Evolutionary conservation across 2,113 vertebrate genomes (phyloP).

Genomic region (Platichthys flesus): DNA sequence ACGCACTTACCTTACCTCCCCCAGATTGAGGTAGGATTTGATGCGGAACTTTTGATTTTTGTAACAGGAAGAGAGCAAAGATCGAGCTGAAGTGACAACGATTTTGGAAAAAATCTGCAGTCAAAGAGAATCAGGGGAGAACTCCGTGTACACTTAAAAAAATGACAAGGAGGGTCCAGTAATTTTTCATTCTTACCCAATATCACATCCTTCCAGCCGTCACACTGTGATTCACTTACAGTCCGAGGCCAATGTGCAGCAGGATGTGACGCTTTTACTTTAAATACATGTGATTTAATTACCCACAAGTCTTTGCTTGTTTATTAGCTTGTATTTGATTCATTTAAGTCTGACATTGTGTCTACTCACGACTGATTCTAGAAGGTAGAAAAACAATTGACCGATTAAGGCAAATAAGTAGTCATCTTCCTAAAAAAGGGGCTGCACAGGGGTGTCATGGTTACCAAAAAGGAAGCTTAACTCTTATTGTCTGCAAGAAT

Average conservation of each 20-base stretch:
- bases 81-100: background rate
- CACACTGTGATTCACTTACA: slow-evolving; percentile 11
- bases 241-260: background rate
- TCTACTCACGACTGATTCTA: too few relatives aligned
- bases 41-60: slow-evolving; percentile 33
- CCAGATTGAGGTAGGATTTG: slow-evolving; percentile 1
- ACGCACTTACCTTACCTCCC: slow-evolving; percentile 18
- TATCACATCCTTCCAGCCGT: slow-evolving; percentile 33
- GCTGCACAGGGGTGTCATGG: too few relatives aligned
- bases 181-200: slow-evolving; percentile 40
- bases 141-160: background rate
- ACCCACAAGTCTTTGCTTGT: too few relatives aligned
- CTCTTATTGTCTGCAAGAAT: too few relatives aligned
- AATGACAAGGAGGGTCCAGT: slow-evolving; percentile 21
- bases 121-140: slow-evolving; percentile 4
- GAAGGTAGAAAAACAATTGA: too few relatives aligned
- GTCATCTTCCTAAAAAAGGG: too few relatives aligned
- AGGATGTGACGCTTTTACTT: too few relatives aligned
- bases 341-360: too few relatives aligned
- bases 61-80: slow-evolving; percentile 2
- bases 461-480: too few relatives aligned
- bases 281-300: too few relatives aligned
- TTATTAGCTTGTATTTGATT: too few relatives aligned
- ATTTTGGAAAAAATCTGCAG: background rate
- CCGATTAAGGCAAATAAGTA: too few relatives aligned